These are phyloP conservation scores for Alosa alosa DNA, from an alignment of 2,113 vertebrate species.

Conservation along the genomic window DNA sequence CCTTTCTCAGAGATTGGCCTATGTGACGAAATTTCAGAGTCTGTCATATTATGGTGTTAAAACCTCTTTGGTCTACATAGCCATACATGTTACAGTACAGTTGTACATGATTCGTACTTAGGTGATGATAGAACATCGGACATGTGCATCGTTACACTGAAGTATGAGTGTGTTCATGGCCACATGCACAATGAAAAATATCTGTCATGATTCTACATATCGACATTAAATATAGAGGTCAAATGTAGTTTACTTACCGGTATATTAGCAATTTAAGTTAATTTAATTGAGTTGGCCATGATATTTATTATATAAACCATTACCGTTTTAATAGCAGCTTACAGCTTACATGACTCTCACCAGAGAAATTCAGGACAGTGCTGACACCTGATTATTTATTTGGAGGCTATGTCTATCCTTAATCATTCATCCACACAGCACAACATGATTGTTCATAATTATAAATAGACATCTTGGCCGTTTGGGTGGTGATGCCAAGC, in stretches of 20 bases:
- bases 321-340: not conserved
- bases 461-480: not conserved
- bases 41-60: not conserved
- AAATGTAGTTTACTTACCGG: too few relatives aligned
- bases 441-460: conserved; percentile 3
- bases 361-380: not conserved
- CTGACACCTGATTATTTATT: not conserved
- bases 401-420: not conserved
- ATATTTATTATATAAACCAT: not conserved
- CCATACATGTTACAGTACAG: too few relatives aligned
- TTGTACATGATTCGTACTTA: too few relatives aligned
- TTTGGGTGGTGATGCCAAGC: not conserved
- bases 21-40: not conserved
- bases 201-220: too few relatives aligned
- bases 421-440: not conserved
- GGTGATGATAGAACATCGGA: not conserved
- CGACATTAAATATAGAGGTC: too few relatives aligned
- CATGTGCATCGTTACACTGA: not conserved
- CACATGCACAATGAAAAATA: too few relatives aligned
- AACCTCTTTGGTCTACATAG: not conserved
- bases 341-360: too few relatives aligned
- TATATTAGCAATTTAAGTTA: too few relatives aligned
- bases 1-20: not conserved
- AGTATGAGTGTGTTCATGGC: not conserved
- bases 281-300: not conserved